These are phyloP conservation scores for Eupsilia transversa DNA, from an alignment of 2,888 invertebrate species.

Conservation along the genomic window DNA sequence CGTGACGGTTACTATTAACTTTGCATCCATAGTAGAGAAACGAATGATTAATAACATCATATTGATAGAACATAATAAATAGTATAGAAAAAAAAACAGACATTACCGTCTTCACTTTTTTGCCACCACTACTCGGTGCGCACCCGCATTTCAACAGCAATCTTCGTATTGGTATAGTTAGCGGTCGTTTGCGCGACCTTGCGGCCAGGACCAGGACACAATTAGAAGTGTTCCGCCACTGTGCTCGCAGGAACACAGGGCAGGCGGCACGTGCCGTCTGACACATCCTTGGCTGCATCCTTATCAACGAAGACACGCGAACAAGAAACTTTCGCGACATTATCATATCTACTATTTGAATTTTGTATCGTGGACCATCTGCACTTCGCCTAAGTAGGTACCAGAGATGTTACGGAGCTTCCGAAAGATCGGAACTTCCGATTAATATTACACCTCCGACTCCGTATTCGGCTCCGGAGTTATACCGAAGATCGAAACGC, in stretches of 20 bases:
- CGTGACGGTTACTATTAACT: background rate
- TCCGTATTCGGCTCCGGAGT: too few species aligned
- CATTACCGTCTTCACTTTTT: conserved; percentile 32
- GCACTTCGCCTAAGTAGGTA: too few species aligned
- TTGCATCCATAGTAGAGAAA: background rate
- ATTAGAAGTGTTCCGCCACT: conserved; percentile 80
- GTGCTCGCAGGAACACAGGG: conserved; percentile 66
- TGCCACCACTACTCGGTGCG: conserved; percentile 69
- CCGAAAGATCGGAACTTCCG: too few species aligned
- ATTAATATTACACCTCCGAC: too few species aligned
- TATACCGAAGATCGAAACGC: too few species aligned
- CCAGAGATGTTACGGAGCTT: too few species aligned
- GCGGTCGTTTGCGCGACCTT: conserved; percentile 80
- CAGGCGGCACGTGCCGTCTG: conserved; percentile 73
- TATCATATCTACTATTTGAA: background rate
- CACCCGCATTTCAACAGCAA: conserved; percentile 84
- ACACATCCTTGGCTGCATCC: conserved; percentile 77
- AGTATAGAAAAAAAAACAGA: background rate
- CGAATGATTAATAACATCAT: background rate
- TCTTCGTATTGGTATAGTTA: conserved; percentile 86
- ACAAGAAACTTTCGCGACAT: conserved; percentile 22
- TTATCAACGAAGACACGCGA: conserved; percentile 61
- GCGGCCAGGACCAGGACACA: conserved; percentile 81
- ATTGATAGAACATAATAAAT: background rate
- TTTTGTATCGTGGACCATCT: background rate